Evolutionary conservation across 2,113 vertebrate species (phyloP), one percentile per base, ranked within the genome.

Genomic region (Phrynosoma platyrhinos): DNA sequence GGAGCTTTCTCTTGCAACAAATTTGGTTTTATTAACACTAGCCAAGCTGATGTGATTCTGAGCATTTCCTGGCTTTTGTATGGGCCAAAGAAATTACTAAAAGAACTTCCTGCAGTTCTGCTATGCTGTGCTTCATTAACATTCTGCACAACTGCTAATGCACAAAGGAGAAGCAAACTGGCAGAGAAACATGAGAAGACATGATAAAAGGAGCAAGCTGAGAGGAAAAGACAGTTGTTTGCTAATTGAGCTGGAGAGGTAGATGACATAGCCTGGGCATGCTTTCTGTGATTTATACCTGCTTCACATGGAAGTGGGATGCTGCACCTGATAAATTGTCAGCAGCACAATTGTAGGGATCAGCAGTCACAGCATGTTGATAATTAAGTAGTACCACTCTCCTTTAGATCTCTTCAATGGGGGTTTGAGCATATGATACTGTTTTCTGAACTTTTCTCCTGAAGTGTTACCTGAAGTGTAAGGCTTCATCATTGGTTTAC

Each of bases 121-220:
- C 64, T 8, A 0, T 0, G 64, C 0, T 0, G 52, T 86, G 25
- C 36, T 83, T 89, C 68, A 89, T 52, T 90, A 87, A 81, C 84
- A 80, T 64, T 88, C 79, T 20, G 72, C 79, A 82, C 21, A 79
- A 64, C 75, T 47, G 75, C 16, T 83, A 80, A 82, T 88, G 52
- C 8, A 78, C 32, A 86, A 79, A 75, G 79, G 71, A 71, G 47
- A 47, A 13, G 10, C 71, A 52, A 85, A 87, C 90, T 88, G 58
- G 32, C 79, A 91, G 83, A 68, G n/a, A 75, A 93, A 82, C 72
- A n/a, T 64, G 87, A 86, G 80, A 87, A 88, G 93, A 80, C 71
- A 89, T 86, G 85, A 75, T 84, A 47, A 94, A 93, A 93, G 75
- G 75, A 84, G 36, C 21, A 1, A 0, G 82, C 80, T 79, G 85